A percentile compares a stretch with the other conserved stretches of the same genome.
These are phyloP conservation scores for Encarsia formosa DNA, from an alignment of 2,888 invertebrate genomes.

Conservation along the genomic window DNA sequence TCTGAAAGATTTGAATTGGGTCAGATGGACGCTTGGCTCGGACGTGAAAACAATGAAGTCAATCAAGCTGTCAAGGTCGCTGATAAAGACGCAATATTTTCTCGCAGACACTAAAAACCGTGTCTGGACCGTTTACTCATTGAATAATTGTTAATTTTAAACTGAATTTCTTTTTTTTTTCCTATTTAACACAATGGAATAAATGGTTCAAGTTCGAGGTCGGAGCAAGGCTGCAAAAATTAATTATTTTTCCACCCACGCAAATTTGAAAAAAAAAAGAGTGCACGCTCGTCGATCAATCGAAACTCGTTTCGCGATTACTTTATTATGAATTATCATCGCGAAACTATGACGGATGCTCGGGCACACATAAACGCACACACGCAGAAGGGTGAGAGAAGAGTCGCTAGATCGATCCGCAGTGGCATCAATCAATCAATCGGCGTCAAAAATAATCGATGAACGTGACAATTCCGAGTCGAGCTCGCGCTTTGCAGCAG, in stretches of 20 bases:
- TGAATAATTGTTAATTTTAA: neutral
- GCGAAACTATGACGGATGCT: conserved; percentile 1
- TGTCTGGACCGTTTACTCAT: too few relatives aligned
- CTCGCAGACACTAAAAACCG: conserved; percentile 15
- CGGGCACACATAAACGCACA: too few relatives aligned
- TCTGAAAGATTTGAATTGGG: conserved; percentile 13
- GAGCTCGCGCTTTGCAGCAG: conserved; percentile 44
- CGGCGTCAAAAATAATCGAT: conserved; percentile 49
- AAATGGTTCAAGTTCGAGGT: too few relatives aligned
- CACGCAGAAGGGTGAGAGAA: conserved; percentile 9
- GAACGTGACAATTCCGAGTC: conserved; percentile 48
- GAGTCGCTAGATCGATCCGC: conserved; percentile 42
- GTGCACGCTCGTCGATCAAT: too few relatives aligned
- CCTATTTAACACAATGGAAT: too few relatives aligned
- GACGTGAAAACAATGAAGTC: conserved; percentile 28
- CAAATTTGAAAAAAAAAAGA: too few relatives aligned
- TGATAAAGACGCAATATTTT: conserved; percentile 26
- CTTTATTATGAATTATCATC: conserved; percentile 25
- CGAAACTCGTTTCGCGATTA: too few relatives aligned
- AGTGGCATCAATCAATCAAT: conserved; percentile 48
- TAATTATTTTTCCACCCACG: too few relatives aligned
- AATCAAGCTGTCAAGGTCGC: conserved; percentile 26
- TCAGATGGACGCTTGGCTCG: conserved; percentile 19
- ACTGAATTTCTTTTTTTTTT: neutral
- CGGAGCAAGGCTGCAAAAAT: too few relatives aligned